Base-by-base conservation (phyloP, 2,888 invertebrate species). In the Odontomyia ornata region DNA sequence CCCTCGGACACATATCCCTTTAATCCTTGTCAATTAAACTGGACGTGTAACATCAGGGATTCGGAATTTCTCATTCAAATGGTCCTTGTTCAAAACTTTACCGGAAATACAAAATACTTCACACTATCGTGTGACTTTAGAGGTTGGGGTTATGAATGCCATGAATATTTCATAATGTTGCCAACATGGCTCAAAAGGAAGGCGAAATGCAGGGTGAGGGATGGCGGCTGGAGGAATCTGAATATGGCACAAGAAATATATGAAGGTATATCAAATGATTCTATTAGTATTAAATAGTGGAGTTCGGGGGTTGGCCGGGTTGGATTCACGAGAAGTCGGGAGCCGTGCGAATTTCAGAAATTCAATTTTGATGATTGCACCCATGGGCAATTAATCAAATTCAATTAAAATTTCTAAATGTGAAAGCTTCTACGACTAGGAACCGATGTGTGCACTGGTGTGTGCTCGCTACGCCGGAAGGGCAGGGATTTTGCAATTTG, bases 371-470 rank as follows among this genome's bases (percentile, higher is more conserved):
- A 47, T 69, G 69, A 69, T 69, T 69, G 69, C 69, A 69, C 69
- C 69, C 69, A 30, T 69, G 69, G 69, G 46, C 69, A 69, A 69
- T 69, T 69, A 69, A 69, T 69, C 69, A 69, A 69, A 69, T 69
- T 69, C 46, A 46, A 69, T 69, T 69, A 30, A 47, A 47, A 69
- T 46, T 25, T 23, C 47, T 23, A 69, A 47, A 69, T 46, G 13
- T n/a, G 23, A 69, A 69, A 15, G 69, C 69, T 69, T 25, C n/a
- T 11, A 9, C 4, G 11, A 1, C 21, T 1, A 60, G 60, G 21
- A 9, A 7, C 18, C n/a, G 15, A 52, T 15, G 52, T 52, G 52
- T 4, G 52, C 15, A 15, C 15, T 18, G 1, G 60, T 36, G 11
- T 60, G 9, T 60, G 21, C 25, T 64, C 30, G n/a, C 5, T 64